phyloP scores from a whole-genome alignment of 2,888 invertebrate species.

The Gryllus longicercus region DNA sequence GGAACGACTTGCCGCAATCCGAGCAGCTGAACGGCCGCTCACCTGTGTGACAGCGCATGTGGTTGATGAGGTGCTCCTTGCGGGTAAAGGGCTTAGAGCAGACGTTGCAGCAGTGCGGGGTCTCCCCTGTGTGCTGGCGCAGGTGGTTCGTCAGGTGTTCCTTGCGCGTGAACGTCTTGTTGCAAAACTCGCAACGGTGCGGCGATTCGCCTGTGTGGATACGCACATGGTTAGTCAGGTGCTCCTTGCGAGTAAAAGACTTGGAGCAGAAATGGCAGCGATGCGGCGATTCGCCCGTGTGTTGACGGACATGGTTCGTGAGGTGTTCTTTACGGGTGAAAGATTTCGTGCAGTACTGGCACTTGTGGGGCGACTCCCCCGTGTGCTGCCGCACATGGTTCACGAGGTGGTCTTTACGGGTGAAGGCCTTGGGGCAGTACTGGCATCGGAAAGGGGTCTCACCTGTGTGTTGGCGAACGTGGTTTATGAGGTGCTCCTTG shows the following conservation, averaged over 20 bases:
- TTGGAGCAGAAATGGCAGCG: constrained; percentile 81
- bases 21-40: constrained; percentile 80
- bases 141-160: constrained; percentile 69
- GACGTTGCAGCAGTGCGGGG: constrained; percentile 68
- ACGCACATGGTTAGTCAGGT: constrained; percentile 79
- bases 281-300: constrained; percentile 84
- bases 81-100: constrained; percentile 73
- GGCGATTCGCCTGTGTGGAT: constrained; percentile 60
- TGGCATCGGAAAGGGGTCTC: constrained; percentile 83
- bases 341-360: constrained; percentile 72
- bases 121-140: constrained; percentile 67
- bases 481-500: constrained; percentile 43
- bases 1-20: constrained; percentile 84
- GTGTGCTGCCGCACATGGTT: constrained; percentile 82
- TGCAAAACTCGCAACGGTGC: constrained; percentile 67
- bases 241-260: constrained; percentile 81
- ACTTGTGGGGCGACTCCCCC: constrained; percentile 79
- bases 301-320: constrained; percentile 81
- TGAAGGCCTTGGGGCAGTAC: constrained; percentile 83
- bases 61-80: constrained; percentile 71
- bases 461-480: constrained; percentile 44
- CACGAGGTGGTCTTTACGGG: constrained; percentile 79
- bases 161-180: constrained; percentile 67
- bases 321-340: constrained; percentile 60
- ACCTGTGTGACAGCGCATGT: constrained; percentile 73